Percentiles rank a stretch among this genome's conserved stretches.
These are phyloP conservation scores for Ruditapes philippinarum DNA, from an alignment of 1,140 invertebrate species.

Conservation along the genomic window DNA sequence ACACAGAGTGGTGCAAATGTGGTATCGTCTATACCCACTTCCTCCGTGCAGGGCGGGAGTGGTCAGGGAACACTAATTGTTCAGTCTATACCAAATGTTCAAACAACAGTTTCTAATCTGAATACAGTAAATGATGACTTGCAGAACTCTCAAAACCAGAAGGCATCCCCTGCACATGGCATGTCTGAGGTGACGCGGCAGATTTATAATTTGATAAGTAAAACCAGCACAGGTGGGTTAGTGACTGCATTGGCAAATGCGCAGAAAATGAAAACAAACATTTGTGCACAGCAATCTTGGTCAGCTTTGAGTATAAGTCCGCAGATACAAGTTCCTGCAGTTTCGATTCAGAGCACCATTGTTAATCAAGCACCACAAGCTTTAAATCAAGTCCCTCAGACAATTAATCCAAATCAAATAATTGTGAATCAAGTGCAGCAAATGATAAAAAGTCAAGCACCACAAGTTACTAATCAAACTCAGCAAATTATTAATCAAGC, in stretches of 20 bases:
- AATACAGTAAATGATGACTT: too few relatives aligned
- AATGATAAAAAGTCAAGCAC: too few relatives aligned
- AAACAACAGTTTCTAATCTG: too few relatives aligned
- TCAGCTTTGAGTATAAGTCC: background rate
- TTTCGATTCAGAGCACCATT: background rate
- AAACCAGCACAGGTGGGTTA: background rate
- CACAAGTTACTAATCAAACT: too few relatives aligned
- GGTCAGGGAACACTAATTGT: background rate
- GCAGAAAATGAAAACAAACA: background rate
- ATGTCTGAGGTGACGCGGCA: constrained; percentile 15
- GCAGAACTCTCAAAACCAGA: background rate
- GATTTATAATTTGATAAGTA: constrained; percentile 15
- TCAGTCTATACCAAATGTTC: too few relatives aligned
- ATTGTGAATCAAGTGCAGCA: background rate
- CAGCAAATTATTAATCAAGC: too few relatives aligned
- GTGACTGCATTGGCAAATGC: background rate
- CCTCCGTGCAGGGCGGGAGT: background rate
- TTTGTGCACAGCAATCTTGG: too few relatives aligned
- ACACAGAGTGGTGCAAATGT: background rate
- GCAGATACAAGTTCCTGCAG: background rate
- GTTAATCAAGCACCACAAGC: too few relatives aligned
- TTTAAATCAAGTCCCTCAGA: too few relatives aligned
- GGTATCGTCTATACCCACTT: background rate
- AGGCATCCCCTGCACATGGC: background rate
- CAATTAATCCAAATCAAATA: too few relatives aligned